These are phyloP conservation scores for Mus minutoides DNA, from an alignment of 2,797 vertebrate genomes.

Conservation along the genomic window DNA sequence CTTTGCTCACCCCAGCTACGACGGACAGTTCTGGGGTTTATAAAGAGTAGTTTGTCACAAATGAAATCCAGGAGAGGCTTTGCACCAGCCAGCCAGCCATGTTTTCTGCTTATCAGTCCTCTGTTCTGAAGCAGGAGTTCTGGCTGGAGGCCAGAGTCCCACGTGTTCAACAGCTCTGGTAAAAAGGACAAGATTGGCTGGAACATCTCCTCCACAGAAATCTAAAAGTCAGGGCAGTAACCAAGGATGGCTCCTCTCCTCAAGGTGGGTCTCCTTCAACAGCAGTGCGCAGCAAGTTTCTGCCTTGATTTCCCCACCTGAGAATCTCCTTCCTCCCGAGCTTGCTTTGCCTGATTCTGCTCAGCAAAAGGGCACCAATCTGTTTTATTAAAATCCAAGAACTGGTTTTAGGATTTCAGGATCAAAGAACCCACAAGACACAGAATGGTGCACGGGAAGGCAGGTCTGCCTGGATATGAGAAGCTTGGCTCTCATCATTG, in stretches of 20 bases:
- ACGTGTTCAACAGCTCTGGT: slow-evolving; percentile 58
- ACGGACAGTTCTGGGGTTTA: slow-evolving; percentile 77
- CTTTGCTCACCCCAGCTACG: slow-evolving; percentile 34
- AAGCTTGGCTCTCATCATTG: background rate
- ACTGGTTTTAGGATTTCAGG: slow-evolving; percentile 56
- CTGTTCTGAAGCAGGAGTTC: slow-evolving; percentile 62
- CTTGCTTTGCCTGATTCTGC: background rate
- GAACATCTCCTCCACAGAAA: background rate
- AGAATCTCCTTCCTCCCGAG: background rate
- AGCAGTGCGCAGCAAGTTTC: background rate
- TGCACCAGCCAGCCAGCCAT: slow-evolving; percentile 18
- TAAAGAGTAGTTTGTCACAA: slow-evolving; percentile 81
- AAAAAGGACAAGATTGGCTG: background rate
- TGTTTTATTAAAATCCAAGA: slow-evolving; percentile 52
- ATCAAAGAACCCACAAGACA: slow-evolving; percentile 46
- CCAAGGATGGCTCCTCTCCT: background rate
- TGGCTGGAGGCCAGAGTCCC: slow-evolving; percentile 75
- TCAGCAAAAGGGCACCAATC: background rate
- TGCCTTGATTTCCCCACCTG: slow-evolving; percentile 29
- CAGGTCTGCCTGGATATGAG: background rate
- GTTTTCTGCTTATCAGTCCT: slow-evolving; percentile 79
- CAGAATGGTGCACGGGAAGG: background rate
- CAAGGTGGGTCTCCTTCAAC: background rate
- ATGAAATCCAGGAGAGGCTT: slow-evolving; percentile 74
- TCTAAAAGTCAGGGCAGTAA: background rate